Evolutionary conservation across 1,140 invertebrate species (phyloP).

Genomic region (Drosophila baimaii): DNA sequence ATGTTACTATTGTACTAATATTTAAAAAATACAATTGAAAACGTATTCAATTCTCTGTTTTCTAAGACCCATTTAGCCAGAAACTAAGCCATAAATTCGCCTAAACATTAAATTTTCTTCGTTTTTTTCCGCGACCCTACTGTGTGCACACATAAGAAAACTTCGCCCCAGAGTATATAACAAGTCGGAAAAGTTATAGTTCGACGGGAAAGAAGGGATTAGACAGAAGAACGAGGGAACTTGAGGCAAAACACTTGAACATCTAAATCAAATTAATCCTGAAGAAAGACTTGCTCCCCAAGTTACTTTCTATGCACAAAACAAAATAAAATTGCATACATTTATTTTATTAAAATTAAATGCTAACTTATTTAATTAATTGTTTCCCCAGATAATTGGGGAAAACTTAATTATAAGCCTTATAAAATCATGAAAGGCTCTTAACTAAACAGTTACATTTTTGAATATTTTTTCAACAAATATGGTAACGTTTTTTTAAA

Average conservation of each 20-base stretch:
- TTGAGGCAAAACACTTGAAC: slow-evolving; percentile 68
- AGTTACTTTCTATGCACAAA: slow-evolving; percentile 5
- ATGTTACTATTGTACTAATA: too few relatives aligned
- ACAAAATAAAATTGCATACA: too few relatives aligned
- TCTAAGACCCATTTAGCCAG: not conserved
- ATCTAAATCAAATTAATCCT: slow-evolving; percentile 83
- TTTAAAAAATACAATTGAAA: too few relatives aligned
- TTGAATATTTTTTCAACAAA: too few relatives aligned
- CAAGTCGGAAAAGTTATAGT: slow-evolving; percentile 28
- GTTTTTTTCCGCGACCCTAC: not conserved
- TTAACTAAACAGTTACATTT: too few relatives aligned
- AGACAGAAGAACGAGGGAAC: slow-evolving; percentile 25
- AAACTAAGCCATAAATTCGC: slow-evolving; percentile 8
- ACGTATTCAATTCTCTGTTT: not conserved
- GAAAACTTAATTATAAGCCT: too few relatives aligned
- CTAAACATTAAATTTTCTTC: slow-evolving; percentile 2
- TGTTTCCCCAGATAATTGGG: too few relatives aligned
- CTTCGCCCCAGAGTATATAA: slow-evolving; percentile 34
- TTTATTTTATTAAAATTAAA: too few relatives aligned
- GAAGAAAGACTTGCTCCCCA: slow-evolving; percentile 45
- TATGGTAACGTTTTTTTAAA: too few relatives aligned
- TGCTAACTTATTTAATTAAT: too few relatives aligned
- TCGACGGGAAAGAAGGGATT: slow-evolving; percentile 1
- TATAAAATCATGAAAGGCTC: too few relatives aligned
- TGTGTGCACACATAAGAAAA: slow-evolving; percentile 10